Conservation (phyloP, 2,797 vertebrate genomes). For the Carcharodon carcharias region DNA sequence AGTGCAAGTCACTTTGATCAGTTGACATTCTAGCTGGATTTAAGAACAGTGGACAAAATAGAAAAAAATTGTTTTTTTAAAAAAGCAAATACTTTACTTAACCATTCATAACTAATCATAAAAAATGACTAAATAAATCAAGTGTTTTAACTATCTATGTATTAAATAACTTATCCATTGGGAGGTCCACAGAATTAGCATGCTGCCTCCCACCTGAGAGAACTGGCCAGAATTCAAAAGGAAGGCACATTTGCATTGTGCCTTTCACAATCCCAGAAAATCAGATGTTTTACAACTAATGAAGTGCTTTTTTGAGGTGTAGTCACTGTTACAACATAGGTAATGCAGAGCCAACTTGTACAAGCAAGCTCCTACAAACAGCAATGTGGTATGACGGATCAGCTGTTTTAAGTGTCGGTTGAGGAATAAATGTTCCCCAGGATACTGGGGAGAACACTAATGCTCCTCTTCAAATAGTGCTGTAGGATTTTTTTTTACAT, state of each 20-base stretch:
- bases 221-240: not conserved
- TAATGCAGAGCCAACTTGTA: not conserved
- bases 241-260: not conserved
- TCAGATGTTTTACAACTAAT: not conserved
- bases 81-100: not conserved
- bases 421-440: not conserved
- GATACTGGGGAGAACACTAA: not conserved
- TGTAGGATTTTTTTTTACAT: not conserved
- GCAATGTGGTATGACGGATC: not conserved
- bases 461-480: not conserved
- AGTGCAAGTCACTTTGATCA: not conserved
- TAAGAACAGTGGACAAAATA: not conserved
- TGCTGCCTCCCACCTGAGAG: not conserved
- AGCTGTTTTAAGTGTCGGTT: no score
- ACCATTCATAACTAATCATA: not conserved
- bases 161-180: not conserved
- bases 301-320: not conserved
- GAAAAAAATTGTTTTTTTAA: not conserved
- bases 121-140: not conserved
- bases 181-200: not conserved
- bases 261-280: not conserved
- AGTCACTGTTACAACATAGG: not conserved
- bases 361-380: not conserved
- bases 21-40: not conserved
- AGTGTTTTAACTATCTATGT: not conserved